Evolutionary conservation across 2,888 invertebrate species (phyloP), one percentile per base, ranked within the genome.

Genomic region (Athalia circularis): DNA sequence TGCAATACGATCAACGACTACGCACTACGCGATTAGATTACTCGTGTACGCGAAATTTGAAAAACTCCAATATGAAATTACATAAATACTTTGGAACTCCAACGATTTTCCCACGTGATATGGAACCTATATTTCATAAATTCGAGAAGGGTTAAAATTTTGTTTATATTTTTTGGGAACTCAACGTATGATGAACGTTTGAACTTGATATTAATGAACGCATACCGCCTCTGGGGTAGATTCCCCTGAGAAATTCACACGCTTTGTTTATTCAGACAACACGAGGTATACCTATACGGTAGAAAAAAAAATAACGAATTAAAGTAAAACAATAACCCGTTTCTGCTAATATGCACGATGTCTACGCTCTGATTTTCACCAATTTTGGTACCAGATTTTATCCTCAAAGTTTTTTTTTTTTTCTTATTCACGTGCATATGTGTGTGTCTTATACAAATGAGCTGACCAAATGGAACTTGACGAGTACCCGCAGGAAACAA

Each of bases 251-350:
- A 70, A 70, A 70, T 70, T 57, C 29, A 57, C 43, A 8, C 43
- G 43, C 57, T 70, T 47, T 70, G 70, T 70, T 70, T 70, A 54
- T 45, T 70, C 54, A n/a, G 57, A 70, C 54, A 70, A 70, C 70
- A 70, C 29, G 29, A 29, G 29, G 29, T 2, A 29, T 45, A 70
- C 43, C 57, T 13, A 54, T 15, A n/a, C 43, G 70, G 57, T 70
- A 70, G 54, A 70, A 29, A 29, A 29, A 29, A 29, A 70, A 70
- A 54, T 54, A 57, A 70, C 43, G 57, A 45, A 13, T 47, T 67
- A 8, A 64, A 43, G 43, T 45, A 43, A 47, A 64, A 64, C 45
- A 64, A 64, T 64, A 64, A 64, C 47, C 64, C 64, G 64, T 64
- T 64, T 64, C 43, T n/a, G 45, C 43, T 11, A 11, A 15, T 64